phyloP scores from a whole-genome alignment of 1,140 invertebrate genomes.

The Megalonaias nervosa region DNA sequence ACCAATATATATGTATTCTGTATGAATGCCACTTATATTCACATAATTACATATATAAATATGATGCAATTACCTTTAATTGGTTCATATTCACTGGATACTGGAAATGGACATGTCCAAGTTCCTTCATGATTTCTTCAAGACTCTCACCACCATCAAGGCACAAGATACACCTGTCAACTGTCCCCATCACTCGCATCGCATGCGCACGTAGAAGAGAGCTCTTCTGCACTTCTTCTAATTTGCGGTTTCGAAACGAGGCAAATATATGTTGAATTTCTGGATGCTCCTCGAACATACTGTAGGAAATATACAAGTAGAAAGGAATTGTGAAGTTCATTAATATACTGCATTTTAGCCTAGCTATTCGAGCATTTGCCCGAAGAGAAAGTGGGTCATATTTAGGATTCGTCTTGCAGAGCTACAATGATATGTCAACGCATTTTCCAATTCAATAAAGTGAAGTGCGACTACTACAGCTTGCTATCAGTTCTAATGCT shows the following conservation, averaged over 20 bases:
- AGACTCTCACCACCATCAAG: conserved; percentile 74
- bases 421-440: too few species aligned
- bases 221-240: conserved; percentile 73
- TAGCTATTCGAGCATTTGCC: too few species aligned
- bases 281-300: conserved; percentile 76
- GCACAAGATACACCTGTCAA: conserved; percentile 75
- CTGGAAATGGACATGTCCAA: conserved; percentile 73
- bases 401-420: too few species aligned
- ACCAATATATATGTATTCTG: too few species aligned
- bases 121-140: conserved; percentile 70
- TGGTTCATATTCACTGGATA: conserved; percentile 75
- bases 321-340: too few species aligned
- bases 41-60: too few species aligned
- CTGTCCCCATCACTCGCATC: conserved; percentile 76
- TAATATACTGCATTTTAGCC: too few species aligned
- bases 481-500: too few species aligned
- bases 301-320: conserved; percentile 39
- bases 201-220: conserved; percentile 74
- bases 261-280: conserved; percentile 75
- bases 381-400: too few species aligned
- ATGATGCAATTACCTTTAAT: conserved; percentile 72
- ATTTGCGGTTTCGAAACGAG: conserved; percentile 72
- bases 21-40: too few species aligned
- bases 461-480: too few species aligned
- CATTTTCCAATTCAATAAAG: too few species aligned